Conservation (phyloP, 2,797 vertebrate species). For the Gambelia wislizenii region DNA sequence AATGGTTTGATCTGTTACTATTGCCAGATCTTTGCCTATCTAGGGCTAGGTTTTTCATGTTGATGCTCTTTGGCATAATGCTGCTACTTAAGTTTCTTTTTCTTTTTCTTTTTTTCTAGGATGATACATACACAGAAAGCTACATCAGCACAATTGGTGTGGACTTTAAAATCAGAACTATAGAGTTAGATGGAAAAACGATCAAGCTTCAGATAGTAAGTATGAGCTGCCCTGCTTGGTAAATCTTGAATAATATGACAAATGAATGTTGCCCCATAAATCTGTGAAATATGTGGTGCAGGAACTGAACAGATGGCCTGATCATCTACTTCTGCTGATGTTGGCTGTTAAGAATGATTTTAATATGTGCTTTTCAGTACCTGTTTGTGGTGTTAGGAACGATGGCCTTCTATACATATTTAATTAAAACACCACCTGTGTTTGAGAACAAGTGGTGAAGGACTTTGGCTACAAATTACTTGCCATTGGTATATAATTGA, state of each 20-base stretch:
- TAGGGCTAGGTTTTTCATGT: neutral
- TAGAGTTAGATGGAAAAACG: slow-evolving; percentile 98
- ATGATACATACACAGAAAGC: slow-evolving; percentile 99
- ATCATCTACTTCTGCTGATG: neutral
- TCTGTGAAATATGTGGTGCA: neutral
- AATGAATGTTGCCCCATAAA: too few relatives aligned
- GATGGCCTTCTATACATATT: neutral
- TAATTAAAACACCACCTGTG: neutral
- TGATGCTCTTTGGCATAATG: neutral
- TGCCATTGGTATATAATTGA: neutral
- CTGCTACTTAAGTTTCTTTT: neutral
- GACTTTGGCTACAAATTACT: neutral
- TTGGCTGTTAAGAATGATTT: neutral
- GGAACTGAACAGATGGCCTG: neutral
- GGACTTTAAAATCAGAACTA: slow-evolving; percentile 99
- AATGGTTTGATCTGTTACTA: neutral
- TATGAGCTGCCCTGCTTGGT: slow-evolving; percentile 41
- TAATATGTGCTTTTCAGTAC: too few relatives aligned
- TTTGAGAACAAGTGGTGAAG: neutral
- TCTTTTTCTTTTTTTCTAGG: slow-evolving; percentile 78
- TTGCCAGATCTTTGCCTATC: neutral
- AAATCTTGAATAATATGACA: neutral
- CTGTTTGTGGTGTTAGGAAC: too few relatives aligned
- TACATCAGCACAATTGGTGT: slow-evolving; percentile 99
- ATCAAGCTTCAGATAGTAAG: slow-evolving; percentile 99